These are phyloP conservation scores for Camptogramma bilineatum DNA, from an alignment of 2,888 invertebrate species.

Conservation along the genomic window DNA sequence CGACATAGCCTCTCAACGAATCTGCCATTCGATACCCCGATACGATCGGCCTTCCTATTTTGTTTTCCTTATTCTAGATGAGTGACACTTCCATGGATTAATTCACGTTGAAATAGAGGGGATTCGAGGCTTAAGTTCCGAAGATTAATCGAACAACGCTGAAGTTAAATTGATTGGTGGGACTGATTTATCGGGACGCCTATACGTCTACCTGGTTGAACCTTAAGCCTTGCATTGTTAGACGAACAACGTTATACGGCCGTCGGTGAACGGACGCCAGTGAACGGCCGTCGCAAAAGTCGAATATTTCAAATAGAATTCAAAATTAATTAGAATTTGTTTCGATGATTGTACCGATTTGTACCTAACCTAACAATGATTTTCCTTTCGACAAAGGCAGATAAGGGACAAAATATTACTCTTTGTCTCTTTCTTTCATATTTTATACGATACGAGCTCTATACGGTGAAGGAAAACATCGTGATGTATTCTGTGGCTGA, in stretches of 20 bases:
- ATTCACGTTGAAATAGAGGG: slow-evolving; percentile 33
- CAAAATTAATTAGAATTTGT: too few relatives aligned
- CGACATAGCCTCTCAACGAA: slow-evolving; percentile 37
- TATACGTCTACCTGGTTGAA: slow-evolving; percentile 6
- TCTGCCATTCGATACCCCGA: slow-evolving; percentile 40
- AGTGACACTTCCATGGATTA: slow-evolving; percentile 40
- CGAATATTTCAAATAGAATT: too few relatives aligned
- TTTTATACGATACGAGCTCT: too few relatives aligned
- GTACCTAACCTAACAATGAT: too few relatives aligned
- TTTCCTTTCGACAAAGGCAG: too few relatives aligned
- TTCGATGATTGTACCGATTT: too few relatives aligned
- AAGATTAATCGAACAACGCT: slow-evolving; percentile 40
- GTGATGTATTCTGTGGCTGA: too few relatives aligned
- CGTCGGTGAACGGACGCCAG: neutral
- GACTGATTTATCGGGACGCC: slow-evolving; percentile 30
- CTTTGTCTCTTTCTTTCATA: too few relatives aligned
- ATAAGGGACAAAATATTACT: too few relatives aligned
- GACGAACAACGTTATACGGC: neutral
- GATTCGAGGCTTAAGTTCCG: slow-evolving; percentile 28
- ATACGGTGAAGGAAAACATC: too few relatives aligned
- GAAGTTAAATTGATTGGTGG: slow-evolving; percentile 43
- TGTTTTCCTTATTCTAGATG: slow-evolving; percentile 49
- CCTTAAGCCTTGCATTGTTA: neutral
- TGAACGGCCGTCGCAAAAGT: too few relatives aligned
- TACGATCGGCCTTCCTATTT: slow-evolving; percentile 46